phyloP scores from a whole-genome alignment of 2,797 vertebrate genomes.

The Anniella stebbinsi region DNA sequence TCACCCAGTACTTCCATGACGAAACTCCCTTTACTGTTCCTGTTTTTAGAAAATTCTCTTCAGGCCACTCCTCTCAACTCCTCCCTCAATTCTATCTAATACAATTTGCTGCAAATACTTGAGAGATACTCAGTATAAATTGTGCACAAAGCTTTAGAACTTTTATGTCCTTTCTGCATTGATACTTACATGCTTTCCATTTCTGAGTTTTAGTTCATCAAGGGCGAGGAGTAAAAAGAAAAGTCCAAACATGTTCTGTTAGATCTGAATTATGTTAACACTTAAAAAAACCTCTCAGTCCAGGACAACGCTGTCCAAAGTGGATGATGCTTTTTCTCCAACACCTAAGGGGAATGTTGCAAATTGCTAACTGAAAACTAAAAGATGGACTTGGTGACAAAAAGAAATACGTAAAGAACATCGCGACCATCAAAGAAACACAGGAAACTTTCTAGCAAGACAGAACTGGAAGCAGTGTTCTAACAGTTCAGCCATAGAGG shows the following conservation, averaged over 20 bases:
- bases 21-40: neutral
- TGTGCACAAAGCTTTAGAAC: neutral
- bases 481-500: rapidly evolving
- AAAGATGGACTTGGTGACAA: constrained; percentile 8
- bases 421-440: neutral
- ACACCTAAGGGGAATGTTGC: neutral
- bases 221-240: constrained; percentile 28
- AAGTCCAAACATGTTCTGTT: constrained; percentile 22
- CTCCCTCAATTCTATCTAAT: too few species aligned
- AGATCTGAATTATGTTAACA: neutral
- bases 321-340: constrained; percentile 5
- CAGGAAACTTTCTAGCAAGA: neutral
- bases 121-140: neutral
- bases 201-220: constrained; percentile 10
- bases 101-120: too few species aligned
- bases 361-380: constrained; percentile 20
- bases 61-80: neutral
- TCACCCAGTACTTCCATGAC: neutral
- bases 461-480: neutral
- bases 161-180: neutral
- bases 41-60: neutral
- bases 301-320: neutral
- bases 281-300: neutral
- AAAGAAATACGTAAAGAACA: constrained; percentile 16
- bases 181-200: rapidly evolving